These are phyloP conservation scores for Amia ocellicauda DNA, from an alignment of 2,113 vertebrate genomes.

Conservation along the genomic window DNA sequence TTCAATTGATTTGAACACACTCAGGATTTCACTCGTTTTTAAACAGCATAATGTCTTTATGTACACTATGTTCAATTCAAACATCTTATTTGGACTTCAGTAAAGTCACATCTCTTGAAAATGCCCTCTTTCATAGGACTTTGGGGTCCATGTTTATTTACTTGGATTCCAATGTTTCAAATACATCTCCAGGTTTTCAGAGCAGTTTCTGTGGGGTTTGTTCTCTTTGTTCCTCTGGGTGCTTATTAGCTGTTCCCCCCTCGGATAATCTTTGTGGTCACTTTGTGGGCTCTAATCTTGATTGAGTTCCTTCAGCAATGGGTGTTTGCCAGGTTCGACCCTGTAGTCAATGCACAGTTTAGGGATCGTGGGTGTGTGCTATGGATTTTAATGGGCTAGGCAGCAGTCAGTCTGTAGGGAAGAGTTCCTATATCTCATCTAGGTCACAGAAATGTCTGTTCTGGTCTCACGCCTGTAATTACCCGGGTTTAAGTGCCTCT, in stretches of 20 bases:
- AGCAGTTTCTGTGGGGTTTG: too few relatives aligned
- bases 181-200: too few relatives aligned
- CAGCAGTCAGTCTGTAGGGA: not conserved
- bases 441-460: not conserved
- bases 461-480: constrained; percentile 17
- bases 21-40: too few relatives aligned
- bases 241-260: not conserved
- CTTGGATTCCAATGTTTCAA: too few relatives aligned
- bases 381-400: constrained; percentile 6
- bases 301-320: not conserved
- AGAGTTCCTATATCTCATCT: not conserved
- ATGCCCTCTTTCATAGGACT: too few relatives aligned
- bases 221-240: too few relatives aligned
- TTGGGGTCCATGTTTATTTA: too few relatives aligned
- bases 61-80: too few relatives aligned
- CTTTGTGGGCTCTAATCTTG: not conserved
- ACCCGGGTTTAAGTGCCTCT: not conserved
- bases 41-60: too few relatives aligned
- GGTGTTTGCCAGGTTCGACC: not conserved
- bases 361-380: not conserved
- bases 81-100: too few relatives aligned
- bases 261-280: not conserved
- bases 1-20: too few relatives aligned
- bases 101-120: too few relatives aligned
- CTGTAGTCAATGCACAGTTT: not conserved